Percentiles rank a stretch among this genome's conserved stretches.
These are phyloP conservation scores for Scrobipalpa costella DNA, from an alignment of 2,888 invertebrate species.

Conservation along the genomic window DNA sequence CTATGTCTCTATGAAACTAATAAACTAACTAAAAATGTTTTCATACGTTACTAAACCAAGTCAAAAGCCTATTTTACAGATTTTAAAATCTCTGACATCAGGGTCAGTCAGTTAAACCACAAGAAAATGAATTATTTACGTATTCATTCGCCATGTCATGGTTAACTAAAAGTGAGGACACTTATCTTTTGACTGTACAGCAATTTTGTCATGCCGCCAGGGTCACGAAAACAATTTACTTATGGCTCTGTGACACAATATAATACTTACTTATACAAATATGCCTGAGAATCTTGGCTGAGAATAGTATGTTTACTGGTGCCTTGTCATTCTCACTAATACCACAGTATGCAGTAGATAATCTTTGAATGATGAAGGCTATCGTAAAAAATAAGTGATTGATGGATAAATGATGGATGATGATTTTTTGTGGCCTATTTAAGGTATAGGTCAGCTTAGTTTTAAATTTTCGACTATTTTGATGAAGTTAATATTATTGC, in stretches of 20 bases:
- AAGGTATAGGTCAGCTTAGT: no score
- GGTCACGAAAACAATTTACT: conserved; percentile 16
- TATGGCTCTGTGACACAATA: background rate
- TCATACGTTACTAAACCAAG: no score
- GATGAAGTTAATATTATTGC: no score
- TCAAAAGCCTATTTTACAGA: no score
- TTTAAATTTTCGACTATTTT: background rate
- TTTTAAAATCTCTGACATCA: no score
- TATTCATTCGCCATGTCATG: background rate
- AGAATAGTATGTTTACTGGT: background rate
- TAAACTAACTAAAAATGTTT: no score
- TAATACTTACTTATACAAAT: conserved; percentile 4
- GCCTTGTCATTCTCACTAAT: background rate
- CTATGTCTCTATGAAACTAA: no score
- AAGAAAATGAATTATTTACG: background rate
- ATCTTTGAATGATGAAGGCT: background rate
- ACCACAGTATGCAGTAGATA: background rate
- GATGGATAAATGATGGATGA: background rate
- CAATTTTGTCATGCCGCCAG: background rate
- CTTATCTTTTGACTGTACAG: background rate
- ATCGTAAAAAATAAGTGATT: background rate
- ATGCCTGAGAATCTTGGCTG: background rate
- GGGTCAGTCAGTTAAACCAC: no score
- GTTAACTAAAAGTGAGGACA: background rate
- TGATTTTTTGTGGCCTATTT: background rate